Conservation (phyloP, 2,888 invertebrate species). For the Junonia oenone region DNA sequence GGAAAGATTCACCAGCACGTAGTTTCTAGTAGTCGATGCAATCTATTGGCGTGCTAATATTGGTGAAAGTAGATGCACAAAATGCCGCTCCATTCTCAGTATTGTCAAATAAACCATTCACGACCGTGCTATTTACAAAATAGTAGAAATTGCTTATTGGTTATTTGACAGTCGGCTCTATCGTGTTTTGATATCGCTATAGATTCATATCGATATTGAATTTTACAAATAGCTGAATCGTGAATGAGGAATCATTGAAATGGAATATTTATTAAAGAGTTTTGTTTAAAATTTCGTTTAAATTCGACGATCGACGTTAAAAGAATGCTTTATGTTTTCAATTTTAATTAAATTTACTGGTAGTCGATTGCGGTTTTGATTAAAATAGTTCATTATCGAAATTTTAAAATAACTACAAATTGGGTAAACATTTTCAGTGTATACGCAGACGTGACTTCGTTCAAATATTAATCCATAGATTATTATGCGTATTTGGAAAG, state of each 20-base stretch:
- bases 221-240: neutral
- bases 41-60: conserved; percentile 61
- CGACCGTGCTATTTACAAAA: conserved; percentile 13
- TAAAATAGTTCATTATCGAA: too few species aligned
- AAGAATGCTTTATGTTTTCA: too few species aligned
- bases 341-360: too few species aligned
- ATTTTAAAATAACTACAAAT: too few species aligned
- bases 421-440: too few species aligned
- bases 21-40: conserved; percentile 49
- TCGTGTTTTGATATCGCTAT: neutral
- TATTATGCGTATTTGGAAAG: too few species aligned
- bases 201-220: neutral
- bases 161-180: neutral
- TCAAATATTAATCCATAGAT: too few species aligned
- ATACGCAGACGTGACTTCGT: too few species aligned
- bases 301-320: too few species aligned
- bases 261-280: neutral
- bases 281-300: neutral
- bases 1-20: conserved; percentile 37
- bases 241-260: neutral
- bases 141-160: conserved; percentile 4
- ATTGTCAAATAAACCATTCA: conserved; percentile 32
- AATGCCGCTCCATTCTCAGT: conserved; percentile 40
- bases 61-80: conserved; percentile 70
- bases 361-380: too few species aligned